These are phyloP conservation scores for Ectropis crepuscularia DNA, from an alignment of 2,888 invertebrate species.

Conservation along the genomic window DNA sequence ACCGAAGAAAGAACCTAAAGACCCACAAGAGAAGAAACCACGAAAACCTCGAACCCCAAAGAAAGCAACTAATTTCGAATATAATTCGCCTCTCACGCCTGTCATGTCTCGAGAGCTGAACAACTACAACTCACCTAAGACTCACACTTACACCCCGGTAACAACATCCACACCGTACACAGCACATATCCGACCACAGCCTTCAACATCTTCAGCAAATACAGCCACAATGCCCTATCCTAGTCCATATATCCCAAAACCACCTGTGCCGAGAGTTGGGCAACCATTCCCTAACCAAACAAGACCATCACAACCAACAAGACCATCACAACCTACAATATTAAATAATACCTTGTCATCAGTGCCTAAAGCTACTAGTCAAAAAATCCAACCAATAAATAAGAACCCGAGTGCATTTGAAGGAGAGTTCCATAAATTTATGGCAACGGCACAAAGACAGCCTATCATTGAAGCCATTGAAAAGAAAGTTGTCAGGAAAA, in stretches of 20 bases:
- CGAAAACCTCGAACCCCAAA: constrained; percentile 69
- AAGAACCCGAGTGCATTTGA: constrained; percentile 76
- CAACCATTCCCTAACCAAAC: constrained; percentile 10
- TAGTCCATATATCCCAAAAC: constrained; percentile 16
- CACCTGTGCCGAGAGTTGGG: not conserved
- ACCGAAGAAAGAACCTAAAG: constrained; percentile 40
- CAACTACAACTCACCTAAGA: constrained; percentile 40
- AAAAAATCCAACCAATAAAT: constrained; percentile 63
- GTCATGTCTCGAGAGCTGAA: constrained; percentile 53
- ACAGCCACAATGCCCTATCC: constrained; percentile 22
- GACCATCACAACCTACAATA: not conserved
- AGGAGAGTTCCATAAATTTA: constrained; percentile 75
- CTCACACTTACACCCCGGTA: constrained; percentile 23
- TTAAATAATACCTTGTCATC: constrained; percentile 34
- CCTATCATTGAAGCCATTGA: constrained; percentile 9
- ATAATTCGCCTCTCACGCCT: constrained; percentile 65
- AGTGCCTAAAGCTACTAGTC: constrained; percentile 8
- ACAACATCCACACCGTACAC: constrained; percentile 33
- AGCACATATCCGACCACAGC: constrained; percentile 27
- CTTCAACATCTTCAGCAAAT: constrained; percentile 26
- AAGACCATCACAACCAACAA: not conserved
- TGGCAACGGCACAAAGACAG: constrained; percentile 43
- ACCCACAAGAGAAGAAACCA: constrained; percentile 64
- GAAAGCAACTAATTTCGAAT: constrained; percentile 56
- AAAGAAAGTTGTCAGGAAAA: constrained; percentile 28